phyloP scores from a whole-genome alignment of 1,140 invertebrate genomes.

The Varroa destructor region DNA sequence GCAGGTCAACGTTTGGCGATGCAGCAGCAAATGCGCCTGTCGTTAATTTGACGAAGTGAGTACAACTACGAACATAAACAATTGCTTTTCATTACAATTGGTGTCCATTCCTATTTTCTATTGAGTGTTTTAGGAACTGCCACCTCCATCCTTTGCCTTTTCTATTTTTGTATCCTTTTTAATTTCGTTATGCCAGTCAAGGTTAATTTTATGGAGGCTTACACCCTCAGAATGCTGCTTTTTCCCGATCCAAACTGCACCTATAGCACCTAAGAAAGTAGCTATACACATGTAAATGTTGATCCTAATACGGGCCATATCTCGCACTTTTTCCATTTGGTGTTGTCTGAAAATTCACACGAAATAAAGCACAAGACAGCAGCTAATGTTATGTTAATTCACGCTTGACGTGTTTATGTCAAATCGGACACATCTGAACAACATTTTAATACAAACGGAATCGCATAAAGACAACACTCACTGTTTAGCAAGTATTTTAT shows the following conservation, averaged over 20 bases:
- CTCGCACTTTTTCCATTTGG: constrained; percentile 1
- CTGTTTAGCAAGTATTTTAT: too few species aligned
- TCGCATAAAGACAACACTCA: too few species aligned
- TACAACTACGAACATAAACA: not conserved
- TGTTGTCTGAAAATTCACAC: not conserved
- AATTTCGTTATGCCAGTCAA: not conserved
- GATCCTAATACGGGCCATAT: not conserved
- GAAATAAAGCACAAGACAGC: not conserved
- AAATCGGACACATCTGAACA: too few species aligned
- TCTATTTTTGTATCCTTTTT: not conserved
- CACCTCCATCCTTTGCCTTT: not conserved
- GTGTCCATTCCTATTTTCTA: not conserved
- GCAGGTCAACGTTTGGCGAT: not conserved
- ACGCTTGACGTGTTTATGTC: too few species aligned
- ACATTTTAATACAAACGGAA: too few species aligned
- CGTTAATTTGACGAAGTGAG: not conserved
- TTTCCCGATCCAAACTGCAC: not conserved
- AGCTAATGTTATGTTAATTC: not conserved
- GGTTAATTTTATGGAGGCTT: not conserved
- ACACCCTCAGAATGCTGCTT: not conserved
- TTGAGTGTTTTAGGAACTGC: not conserved
- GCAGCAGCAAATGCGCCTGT: not conserved
- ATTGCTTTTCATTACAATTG: not conserved
- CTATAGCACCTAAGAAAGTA: not conserved
- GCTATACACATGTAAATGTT: not conserved